These are phyloP conservation scores for Drosophila busckii DNA, from an alignment of 1,140 invertebrate species.

Conservation along the genomic window DNA sequence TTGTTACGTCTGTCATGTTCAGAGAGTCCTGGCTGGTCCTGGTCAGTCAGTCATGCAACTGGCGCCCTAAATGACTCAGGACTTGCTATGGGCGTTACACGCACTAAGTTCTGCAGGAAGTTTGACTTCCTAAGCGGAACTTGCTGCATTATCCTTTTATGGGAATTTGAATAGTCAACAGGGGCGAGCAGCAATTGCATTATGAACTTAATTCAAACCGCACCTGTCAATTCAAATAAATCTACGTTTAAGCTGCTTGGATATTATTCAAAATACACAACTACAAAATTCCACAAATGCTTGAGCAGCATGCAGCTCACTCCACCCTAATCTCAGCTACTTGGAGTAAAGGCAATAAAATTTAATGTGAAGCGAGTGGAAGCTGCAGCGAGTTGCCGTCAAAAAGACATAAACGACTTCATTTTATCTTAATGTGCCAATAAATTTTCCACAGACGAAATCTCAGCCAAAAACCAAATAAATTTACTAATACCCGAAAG, in stretches of 20 bases:
- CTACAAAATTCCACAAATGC: conserved; percentile 60
- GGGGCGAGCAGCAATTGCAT: conserved; percentile 16
- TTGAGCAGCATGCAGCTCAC: conserved; percentile 22
- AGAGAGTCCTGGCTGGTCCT: too few relatives aligned
- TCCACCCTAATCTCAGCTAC: conserved; percentile 1
- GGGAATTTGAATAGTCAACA: conserved; percentile 38
- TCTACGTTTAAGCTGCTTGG: conserved; percentile 54
- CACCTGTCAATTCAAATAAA: conserved; percentile 54
- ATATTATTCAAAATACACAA: conserved; percentile 69
- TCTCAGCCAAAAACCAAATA: conserved; percentile 74
- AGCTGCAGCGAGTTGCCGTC: background rate
- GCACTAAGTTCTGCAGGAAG: conserved; percentile 45
- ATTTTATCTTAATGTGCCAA: conserved; percentile 76
- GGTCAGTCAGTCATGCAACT: conserved; percentile 28
- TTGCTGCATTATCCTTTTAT: conserved; percentile 54
- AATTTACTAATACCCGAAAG: conserved; percentile 66
- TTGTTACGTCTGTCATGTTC: too few relatives aligned
- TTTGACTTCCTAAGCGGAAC: conserved; percentile 70
- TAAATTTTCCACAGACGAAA: conserved; percentile 70
- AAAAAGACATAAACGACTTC: conserved; percentile 67
- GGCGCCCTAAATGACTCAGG: conserved; percentile 31
- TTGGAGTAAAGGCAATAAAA: conserved; percentile 67
- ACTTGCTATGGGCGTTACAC: conserved; percentile 19
- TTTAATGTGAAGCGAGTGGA: conserved; percentile 45
- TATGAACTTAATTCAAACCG: conserved; percentile 29